Evolutionary conservation across 1,140 invertebrate species (phyloP), one percentile per base, ranked within the genome.

Genomic region (Coptotermes formosanus): DNA sequence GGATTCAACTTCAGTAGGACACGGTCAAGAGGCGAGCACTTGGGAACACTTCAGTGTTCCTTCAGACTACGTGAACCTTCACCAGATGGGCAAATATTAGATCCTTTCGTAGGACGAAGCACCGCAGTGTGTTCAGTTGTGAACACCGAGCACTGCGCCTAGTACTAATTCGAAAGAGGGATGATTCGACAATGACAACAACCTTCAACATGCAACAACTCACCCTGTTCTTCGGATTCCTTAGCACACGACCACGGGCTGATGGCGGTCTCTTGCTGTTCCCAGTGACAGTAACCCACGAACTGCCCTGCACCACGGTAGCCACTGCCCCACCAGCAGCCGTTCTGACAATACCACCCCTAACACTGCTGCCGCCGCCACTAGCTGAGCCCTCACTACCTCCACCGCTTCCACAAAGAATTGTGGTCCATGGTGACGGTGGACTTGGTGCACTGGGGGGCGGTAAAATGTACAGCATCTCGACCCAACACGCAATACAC

Each of bases 351-450:
- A 12, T n/a, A n/a, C 43, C 84, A 84, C 43, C 83, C 38, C 52
- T 84, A 45, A 25, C 30, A 21, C n/a, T 38, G 59, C 9, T 48
- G n/a, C 84, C 84, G 11, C 52, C 44, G 3, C 64, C 64, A 69
- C 64, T 12, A 25, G 23, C 3, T 3, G 64, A 1, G n/a, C 25
- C 7, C 3, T 8, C 64, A n/a, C 8, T 12, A 7, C 64, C 25
- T 19, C 45, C 75, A 69, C 86, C 83, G 82, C 86, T 81, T 21
- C 88, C 86, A 88, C 89, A 90, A n/a, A 91, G 87, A 83, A 91
- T 91, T 85, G 90, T 90, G 82, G 89, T 89, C 92, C 92, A 93
- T n/a, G 91, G 91, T 2, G 91, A 92, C 82, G 92, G 92, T 86
- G 92, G 91, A 83, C 91, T 90, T 25, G 91, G 91, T 82, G 90